Evolutionary conservation across 2,797 vertebrate genomes (phyloP).

Genomic region (Sebastes baramenuke): DNA sequence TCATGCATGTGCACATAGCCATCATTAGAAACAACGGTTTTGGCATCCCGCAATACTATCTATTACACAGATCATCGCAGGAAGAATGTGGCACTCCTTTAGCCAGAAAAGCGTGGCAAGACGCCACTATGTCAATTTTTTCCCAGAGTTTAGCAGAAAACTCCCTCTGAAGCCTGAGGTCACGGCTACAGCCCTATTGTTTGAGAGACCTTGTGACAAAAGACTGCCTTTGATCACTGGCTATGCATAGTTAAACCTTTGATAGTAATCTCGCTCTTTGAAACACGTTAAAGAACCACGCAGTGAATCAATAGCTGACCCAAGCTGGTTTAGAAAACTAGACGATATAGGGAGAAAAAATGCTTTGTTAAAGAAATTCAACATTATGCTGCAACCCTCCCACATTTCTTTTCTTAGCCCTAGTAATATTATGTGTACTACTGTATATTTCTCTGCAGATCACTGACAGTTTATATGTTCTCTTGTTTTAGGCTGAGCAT

Average conservation of each 20-base stretch:
- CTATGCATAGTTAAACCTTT: conserved; percentile 44
- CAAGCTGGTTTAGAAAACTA: background rate
- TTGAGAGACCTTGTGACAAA: conserved; percentile 50
- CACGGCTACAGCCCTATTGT: conserved; percentile 49
- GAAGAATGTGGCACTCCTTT: conserved; percentile 16
- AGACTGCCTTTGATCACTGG: conserved; percentile 60
- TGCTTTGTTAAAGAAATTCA: background rate
- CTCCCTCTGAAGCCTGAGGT: conserved; percentile 34
- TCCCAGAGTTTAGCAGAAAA: conserved; percentile 18
- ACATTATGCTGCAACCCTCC: background rate
- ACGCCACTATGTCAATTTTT: conserved; percentile 32
- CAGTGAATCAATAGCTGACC: conserved; percentile 24
- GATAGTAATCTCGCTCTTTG: conserved; percentile 39
- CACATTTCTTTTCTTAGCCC: background rate
- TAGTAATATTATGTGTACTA: background rate
- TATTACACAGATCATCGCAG: conserved; percentile 37
- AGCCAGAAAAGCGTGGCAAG: conserved; percentile 30
- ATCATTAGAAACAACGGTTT: conserved; percentile 17
- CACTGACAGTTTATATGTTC: conserved; percentile 42
- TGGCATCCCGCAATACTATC: conserved; percentile 23
- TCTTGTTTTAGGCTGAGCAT: conserved; percentile 71
- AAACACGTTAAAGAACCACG: conserved; percentile 43
- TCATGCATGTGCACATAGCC: background rate
- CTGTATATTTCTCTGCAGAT: conserved; percentile 6
- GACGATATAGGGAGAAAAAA: background rate